Base-by-base conservation (phyloP, 2,888 invertebrate species). In the Omphaloscelis lunosa region DNA sequence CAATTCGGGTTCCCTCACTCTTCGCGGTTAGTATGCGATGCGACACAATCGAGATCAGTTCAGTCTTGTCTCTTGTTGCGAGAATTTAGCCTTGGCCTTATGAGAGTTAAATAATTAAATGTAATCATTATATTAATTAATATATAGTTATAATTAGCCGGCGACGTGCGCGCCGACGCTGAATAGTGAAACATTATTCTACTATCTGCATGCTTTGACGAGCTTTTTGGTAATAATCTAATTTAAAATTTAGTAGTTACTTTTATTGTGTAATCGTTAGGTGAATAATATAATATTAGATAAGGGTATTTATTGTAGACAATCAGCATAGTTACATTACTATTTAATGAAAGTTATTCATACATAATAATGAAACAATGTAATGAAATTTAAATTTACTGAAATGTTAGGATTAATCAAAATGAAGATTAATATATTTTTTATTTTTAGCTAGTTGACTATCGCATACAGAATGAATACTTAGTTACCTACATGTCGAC, bases 61-160 rank as follows among this genome's bases (percentile, higher is more conserved):
- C 95, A 95, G 95, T 95, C 93, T 94, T 95, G 95, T 96, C 96
- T 95, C 93, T 94, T 95, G 95, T 96, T 96, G 96, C 96, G 96
- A 96, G 96, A 96, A 96, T 96, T 96, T 96, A 96, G 96, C 96
- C 96, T 96, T 96, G 96, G 96, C 96, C 96, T 96, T 96, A 96
- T 97, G 96, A 97, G 94, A 96, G 95, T 96, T 94, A 94, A 95
- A 95, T 94, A 94, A 95, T 93, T 95, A 94, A 95, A 95, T 96
- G 93, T 96, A 96, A 96, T 96, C 95, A 95, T 94, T 95, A 94
- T 94, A 94, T 93, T 94, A 90, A 92, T 90, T 88, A 92, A 90
- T 89, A 86, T 92, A 93, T 94, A 94, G 91, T 95, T 93, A 92
- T 92, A 89, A 93, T 91, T 90, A 92, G 90, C 91, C 91, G 95